A percentile compares a stretch with the other conserved stretches of the same genome.
Conservation (phyloP, 2,797 vertebrate species). For the Esox masquinongy region DNA sequence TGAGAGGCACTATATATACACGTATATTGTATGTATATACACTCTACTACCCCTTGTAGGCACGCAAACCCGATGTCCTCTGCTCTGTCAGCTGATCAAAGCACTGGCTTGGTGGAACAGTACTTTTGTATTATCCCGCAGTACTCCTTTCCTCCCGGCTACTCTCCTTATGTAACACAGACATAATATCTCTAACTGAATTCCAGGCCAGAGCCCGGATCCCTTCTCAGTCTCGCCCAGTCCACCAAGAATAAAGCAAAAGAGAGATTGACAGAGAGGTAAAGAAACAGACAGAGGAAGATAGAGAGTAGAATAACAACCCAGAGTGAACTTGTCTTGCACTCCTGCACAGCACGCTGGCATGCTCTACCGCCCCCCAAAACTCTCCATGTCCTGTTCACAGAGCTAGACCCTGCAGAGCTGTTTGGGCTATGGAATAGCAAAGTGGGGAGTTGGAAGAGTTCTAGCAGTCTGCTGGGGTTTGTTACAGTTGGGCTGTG, state of each 20-base stretch:
- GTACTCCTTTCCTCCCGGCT: conserved; percentile 4
- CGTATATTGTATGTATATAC: no score
- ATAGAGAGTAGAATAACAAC: conserved; percentile 8
- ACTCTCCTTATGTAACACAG: conserved; percentile 33
- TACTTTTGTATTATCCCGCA: neutral
- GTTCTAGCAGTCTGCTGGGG: conserved; percentile 66
- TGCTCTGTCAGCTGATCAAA: neutral
- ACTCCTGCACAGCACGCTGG: conserved; percentile 21
- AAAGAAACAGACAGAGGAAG: neutral
- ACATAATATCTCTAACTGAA: conserved; percentile 20
- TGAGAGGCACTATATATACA: no score
- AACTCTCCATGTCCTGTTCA: neutral
- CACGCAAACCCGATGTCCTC: neutral
- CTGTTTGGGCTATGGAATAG: conserved; percentile 14
- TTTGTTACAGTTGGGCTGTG: conserved; percentile 70
- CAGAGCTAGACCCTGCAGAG: conserved; percentile 8
- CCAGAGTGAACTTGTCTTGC: conserved; percentile 17
- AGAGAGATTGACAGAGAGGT: conserved; percentile 31
- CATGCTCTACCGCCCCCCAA: neutral
- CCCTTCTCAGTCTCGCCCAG: conserved; percentile 16
- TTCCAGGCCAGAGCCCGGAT: conserved; percentile 15
- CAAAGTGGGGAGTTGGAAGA: conserved; percentile 56
- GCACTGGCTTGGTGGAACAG: neutral
- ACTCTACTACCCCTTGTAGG: neutral
- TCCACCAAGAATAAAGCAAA: conserved; percentile 5